Evolutionary conservation across 2,797 vertebrate genomes (phyloP), one percentile per base, ranked within the genome.

Genomic region (Pangasius krempfi): DNA sequence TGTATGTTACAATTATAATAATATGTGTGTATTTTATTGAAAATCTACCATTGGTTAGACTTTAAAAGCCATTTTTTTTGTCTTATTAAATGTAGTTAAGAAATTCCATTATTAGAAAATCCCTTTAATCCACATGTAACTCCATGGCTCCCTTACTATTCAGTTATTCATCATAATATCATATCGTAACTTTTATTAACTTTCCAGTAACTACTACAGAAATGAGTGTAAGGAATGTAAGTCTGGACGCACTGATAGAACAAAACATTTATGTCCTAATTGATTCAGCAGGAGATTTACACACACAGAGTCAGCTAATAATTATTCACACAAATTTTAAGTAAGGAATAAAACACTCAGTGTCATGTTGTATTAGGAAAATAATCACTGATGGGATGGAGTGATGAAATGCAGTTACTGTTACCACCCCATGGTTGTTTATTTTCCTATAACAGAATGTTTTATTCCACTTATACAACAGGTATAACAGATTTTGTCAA

Each of bases 271-370:
- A 44, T 25, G 2, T 44, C 2, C 7, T 44, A 12, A 73, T 44
- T 22, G 37, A 44, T 79, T 79, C 50, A 30, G n/a, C 76, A 76
- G 76, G 16, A 79, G 6, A 79, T 79, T 79, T 33, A 50, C 73
- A 50, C 73, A 3, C 13, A 22, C 70, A 73, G 40, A 72, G 18
- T n/a, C 73, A 52, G 47, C 30, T 22, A 73, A 25, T 44, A 40
- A 12, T 7, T 2, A 16, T 50, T 16, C 4, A 30, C 62, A 27
- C 10, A 27, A 47, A 47, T 47, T 22, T 44, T 4, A 44, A 44
- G 22, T 73, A 25, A 25, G 5, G 37, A 40, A 50, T 16, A 16
- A n/a, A 52, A 30, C 75, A n/a, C 25, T 25, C 8, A 75, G 72
- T 27, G 72, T 75, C 40, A 47, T 75, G 70, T 22, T 76, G 27